A percentile compares a stretch with the other conserved stretches of the same genome.
These are phyloP conservation scores for Zygogramma bicolorata DNA, from an alignment of 2,888 invertebrate species.

Conservation along the genomic window DNA sequence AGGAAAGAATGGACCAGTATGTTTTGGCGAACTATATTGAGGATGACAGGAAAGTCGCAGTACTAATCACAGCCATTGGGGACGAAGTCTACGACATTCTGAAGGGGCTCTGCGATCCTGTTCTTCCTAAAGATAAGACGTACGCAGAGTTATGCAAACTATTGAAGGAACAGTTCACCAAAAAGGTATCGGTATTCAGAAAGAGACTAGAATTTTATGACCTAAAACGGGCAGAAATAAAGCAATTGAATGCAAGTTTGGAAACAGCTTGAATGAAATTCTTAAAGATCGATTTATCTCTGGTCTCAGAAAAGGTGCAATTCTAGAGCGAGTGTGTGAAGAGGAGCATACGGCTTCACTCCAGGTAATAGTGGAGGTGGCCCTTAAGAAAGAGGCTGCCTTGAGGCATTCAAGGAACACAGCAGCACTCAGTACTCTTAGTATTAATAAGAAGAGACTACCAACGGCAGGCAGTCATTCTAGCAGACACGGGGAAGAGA, in stretches of 20 bases:
- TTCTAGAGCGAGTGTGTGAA: constrained; percentile 40
- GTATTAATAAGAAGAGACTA: no score
- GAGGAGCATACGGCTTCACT: constrained; percentile 23
- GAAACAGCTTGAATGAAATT: constrained; percentile 20
- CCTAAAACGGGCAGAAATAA: constrained; percentile 26
- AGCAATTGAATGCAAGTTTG: constrained; percentile 38
- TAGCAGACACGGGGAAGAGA: neutral
- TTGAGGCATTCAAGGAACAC: no score
- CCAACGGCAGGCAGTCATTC: no score
- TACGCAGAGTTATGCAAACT: constrained; percentile 34
- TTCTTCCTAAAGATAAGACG: constrained; percentile 39
- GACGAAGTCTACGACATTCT: constrained; percentile 36
- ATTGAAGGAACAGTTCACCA: constrained; percentile 30
- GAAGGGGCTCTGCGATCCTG: constrained; percentile 22
- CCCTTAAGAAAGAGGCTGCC: constrained; percentile 11
- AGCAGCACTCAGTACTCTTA: no score
- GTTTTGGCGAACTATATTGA: constrained; percentile 41
- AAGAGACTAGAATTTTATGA: constrained; percentile 37
- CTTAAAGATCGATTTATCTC: constrained; percentile 35
- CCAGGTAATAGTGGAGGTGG: constrained; percentile 11
- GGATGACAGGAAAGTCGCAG: constrained; percentile 39
- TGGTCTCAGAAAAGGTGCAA: constrained; percentile 25
- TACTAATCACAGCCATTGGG: constrained; percentile 42
- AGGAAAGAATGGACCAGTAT: constrained; percentile 46
- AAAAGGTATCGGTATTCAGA: constrained; percentile 28